phyloP scores from a whole-genome alignment of 2,113 vertebrate species.

The Polypterus bichir region DNA sequence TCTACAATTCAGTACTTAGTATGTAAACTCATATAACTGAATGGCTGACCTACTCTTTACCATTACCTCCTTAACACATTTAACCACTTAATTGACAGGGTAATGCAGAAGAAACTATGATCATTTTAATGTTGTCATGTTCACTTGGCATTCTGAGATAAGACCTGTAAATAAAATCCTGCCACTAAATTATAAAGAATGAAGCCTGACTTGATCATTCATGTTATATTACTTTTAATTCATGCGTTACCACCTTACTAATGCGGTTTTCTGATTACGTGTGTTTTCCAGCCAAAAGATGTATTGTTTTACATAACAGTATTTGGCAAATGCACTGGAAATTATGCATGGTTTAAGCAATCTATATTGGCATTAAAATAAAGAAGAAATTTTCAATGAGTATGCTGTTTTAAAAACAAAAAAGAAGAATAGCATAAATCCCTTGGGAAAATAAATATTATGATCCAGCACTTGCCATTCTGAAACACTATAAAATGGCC shows the following conservation, averaged over 20 bases:
- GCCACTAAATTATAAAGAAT: constrained; percentile 61
- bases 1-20: too few species aligned
- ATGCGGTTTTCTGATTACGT: constrained; percentile 84
- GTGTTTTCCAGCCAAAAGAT: constrained; percentile 41
- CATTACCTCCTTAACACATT: too few species aligned
- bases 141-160: constrained; percentile 64
- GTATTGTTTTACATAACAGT: constrained; percentile 46
- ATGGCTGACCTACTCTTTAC: too few species aligned
- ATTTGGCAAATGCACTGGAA: constrained; percentile 34
- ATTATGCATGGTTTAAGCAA: constrained; percentile 49
- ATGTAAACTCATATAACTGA: too few species aligned
- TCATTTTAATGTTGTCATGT: constrained; percentile 60
- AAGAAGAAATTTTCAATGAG: constrained; percentile 38
- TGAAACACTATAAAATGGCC: too few species aligned
- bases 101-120: constrained; percentile 61
- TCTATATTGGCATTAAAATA: constrained; percentile 38
- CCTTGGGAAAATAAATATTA: too few species aligned
- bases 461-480: too few species aligned
- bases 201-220: constrained; percentile 78
- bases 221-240: constrained; percentile 96
- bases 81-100: too few species aligned
- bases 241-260: constrained; percentile 81
- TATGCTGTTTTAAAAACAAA: too few species aligned
- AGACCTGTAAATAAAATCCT: constrained; percentile 54
- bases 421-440: too few species aligned